A percentile compares a stretch with the other conserved stretches of the same genome.
These are phyloP conservation scores for Tinea trinotella DNA, from an alignment of 2,888 invertebrate genomes.

Conservation along the genomic window DNA sequence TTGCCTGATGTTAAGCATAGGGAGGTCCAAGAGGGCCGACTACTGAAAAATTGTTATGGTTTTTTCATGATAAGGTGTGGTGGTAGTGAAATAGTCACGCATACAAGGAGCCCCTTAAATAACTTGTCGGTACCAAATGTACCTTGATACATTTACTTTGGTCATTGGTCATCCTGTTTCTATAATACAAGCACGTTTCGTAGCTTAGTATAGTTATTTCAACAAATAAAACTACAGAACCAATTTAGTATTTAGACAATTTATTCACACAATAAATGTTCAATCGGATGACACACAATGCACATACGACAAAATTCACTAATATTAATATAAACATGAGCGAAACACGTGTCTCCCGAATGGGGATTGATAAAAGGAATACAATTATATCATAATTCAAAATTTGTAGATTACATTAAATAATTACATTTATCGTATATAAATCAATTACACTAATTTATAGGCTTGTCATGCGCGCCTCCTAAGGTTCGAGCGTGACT, in stretches of 20 bases:
- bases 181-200: too few species aligned
- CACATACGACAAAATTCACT: not conserved
- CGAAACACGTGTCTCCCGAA: not conserved
- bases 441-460: not conserved
- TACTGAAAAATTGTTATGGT: too few species aligned
- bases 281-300: not conserved
- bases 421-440: slow-evolving; percentile 5
- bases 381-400: slow-evolving; percentile 11
- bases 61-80: too few species aligned
- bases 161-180: too few species aligned
- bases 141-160: too few species aligned
- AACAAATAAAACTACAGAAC: not conserved
- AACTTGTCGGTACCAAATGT: too few species aligned
- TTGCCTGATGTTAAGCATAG: too few species aligned
- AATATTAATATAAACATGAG: not conserved
- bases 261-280: not conserved
- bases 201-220: too few species aligned
- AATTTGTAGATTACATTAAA: slow-evolving; percentile 10
- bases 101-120: too few species aligned
- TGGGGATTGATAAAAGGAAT: slow-evolving; percentile 3
- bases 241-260: not conserved
- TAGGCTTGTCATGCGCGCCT: not conserved
- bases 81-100: too few species aligned
- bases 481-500: not conserved
- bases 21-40: too few species aligned